Conservation (phyloP, 2,113 vertebrate species). For the Festucalex cinctus region DNA sequence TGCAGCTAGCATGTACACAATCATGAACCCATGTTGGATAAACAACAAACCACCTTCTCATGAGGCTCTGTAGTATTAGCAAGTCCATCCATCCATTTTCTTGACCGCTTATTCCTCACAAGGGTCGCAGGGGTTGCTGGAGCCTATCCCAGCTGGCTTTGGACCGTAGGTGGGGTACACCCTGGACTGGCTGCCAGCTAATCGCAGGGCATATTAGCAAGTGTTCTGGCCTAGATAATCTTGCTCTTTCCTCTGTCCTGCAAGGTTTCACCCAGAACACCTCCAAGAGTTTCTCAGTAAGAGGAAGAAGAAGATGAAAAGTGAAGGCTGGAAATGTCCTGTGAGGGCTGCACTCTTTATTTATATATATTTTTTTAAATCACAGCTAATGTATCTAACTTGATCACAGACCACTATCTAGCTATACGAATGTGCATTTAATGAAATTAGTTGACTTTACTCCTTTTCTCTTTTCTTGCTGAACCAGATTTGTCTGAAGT, state of each 20-base stretch:
- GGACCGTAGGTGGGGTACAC: too few species aligned
- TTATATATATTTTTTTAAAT: not conserved
- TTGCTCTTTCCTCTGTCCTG: conserved; percentile 2
- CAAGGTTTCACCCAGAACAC: conserved; percentile 94
- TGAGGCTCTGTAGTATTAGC: too few species aligned
- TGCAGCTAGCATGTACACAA: too few species aligned
- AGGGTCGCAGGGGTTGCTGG: too few species aligned
- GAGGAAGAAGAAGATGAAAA: conserved; percentile 89
- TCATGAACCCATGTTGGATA: too few species aligned
- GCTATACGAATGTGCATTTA: not conserved
- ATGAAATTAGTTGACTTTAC: not conserved
- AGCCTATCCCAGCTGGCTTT: too few species aligned
- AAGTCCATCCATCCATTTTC: not conserved
- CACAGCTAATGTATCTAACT: not conserved
- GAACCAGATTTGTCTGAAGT: conserved; percentile 91
- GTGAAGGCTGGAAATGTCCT: conserved; percentile 96
- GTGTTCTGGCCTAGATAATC: too few species aligned
- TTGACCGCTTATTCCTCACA: too few species aligned
- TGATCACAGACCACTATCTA: not conserved
- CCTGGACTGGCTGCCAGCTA: too few species aligned
- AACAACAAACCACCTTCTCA: not conserved
- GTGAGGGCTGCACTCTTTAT: conserved; percentile 67
- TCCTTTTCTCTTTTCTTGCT: not conserved
- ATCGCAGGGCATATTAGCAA: too few species aligned
- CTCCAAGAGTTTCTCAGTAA: conserved; percentile 89